Conservation (phyloP, 1,140 invertebrate species). For the Drosophila miranda region DNA sequence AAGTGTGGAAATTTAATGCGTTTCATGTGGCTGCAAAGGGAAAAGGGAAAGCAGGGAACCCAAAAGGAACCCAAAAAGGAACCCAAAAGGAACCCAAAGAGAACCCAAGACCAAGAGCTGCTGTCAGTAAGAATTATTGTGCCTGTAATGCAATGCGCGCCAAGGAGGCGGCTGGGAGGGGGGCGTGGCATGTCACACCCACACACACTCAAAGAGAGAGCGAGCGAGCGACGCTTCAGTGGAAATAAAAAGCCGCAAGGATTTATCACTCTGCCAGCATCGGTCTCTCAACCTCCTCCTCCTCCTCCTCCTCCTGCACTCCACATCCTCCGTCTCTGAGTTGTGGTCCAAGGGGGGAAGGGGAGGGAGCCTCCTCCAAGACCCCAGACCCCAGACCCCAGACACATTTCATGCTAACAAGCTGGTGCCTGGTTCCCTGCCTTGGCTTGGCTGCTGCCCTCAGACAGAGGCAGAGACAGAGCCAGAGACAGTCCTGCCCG, state of each 20-base stretch:
- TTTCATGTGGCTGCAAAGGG: background rate
- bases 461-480: background rate
- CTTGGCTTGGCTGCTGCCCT: constrained; percentile 8
- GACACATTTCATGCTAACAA: constrained; percentile 80
- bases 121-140: constrained; percentile 79
- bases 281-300: constrained; percentile 42
- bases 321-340: background rate
- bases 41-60: constrained; percentile 12
- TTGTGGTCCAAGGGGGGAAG: background rate
- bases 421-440: constrained; percentile 15
- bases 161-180: constrained; percentile 10
- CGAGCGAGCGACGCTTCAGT: constrained; percentile 36
- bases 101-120: constrained; percentile 24
- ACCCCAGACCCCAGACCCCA: constrained; percentile 14
- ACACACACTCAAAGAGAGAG: background rate
- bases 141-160: constrained; percentile 76
- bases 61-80: constrained; percentile 16
- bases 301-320: no score
- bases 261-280: constrained; percentile 75
- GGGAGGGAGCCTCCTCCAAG: background rate
- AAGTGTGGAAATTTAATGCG: constrained; percentile 62
- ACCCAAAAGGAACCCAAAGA: constrained; percentile 11
- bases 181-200: constrained; percentile 65
- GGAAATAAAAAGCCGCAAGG: constrained; percentile 78
- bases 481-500: no score